Base-by-base conservation (phyloP, 2,797 vertebrate species). In the Philypnodon macrostomus region DNA sequence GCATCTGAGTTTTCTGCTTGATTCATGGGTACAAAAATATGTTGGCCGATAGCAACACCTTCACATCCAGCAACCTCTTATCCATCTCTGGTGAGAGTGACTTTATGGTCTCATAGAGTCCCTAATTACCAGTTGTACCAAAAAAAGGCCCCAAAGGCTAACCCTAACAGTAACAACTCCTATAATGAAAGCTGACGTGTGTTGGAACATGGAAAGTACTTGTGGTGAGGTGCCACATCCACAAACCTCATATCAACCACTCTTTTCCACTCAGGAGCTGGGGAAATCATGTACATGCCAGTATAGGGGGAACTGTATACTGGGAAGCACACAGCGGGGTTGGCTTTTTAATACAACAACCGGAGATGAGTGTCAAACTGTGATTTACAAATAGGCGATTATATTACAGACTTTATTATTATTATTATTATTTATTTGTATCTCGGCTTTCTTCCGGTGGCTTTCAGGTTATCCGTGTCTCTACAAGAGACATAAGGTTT, bases 101-200 rank as follows among this genome's bases (percentile, higher is more conserved):
- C 36, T 15, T 53, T 67, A 60, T 44, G 32, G 52, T 61, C 60
- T 58, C 47, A 53, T 35, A 63, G 48, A 46, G 70, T 49, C 49
- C 61, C 53, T 40, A 48, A 17, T 53, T 47, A 40, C 50, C 47
- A 40, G 48, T 47, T 56, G 27, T 46, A 53, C 39, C 54, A 53
- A 42, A 47, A 47, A 31, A 48, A 15, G 52, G 49, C 35, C 50
- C 26, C 4, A 40, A 41, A 67, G 63, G 58, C 56, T 47, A 57
- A 56, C 47, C 51, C 42, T 47, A 63, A 70, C 45, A 7, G 62
- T 55, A 53, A 72, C 40, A 38, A 67, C 38, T 73, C 37, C 44
- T 50, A 52, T 63, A 59, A 80, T 72, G 54, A 59, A 68, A 70
- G 52, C 31, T 58, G 67, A 77, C 68, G 46, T 65, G 52, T 73